Conservation (phyloP, 2,797 vertebrate genomes). For the Coreius guichenoti region DNA sequence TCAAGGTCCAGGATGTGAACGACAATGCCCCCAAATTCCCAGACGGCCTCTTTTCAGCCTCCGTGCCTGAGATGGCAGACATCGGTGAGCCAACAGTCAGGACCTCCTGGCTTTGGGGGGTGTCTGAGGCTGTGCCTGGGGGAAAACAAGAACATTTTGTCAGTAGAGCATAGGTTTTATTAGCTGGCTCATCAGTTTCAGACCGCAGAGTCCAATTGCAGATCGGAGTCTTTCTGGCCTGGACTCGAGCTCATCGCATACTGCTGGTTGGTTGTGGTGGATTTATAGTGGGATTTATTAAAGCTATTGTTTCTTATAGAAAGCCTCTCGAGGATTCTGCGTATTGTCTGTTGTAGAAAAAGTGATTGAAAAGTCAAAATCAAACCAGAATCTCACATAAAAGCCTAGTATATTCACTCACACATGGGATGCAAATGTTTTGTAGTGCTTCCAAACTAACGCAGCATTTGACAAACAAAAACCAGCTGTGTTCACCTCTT, state of each 20-base stretch:
- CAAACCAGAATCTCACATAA: neutral
- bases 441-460: neutral
- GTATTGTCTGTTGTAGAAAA: slow-evolving; percentile 31
- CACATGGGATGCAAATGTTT: neutral
- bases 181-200: slow-evolving; percentile 57
- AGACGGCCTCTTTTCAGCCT: slow-evolving; percentile 85
- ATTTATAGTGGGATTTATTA: slow-evolving; percentile 49
- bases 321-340: slow-evolving; percentile 17
- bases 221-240: neutral
- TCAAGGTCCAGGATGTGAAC: slow-evolving; percentile 96
- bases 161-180: slow-evolving; percentile 43
- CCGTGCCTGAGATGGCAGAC: slow-evolving; percentile 92
- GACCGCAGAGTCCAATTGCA: slow-evolving; percentile 35
- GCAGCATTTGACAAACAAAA: slow-evolving; percentile 1
- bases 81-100: slow-evolving; percentile 82
- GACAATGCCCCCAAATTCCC: slow-evolving; percentile 93
- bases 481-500: slow-evolving; percentile 28
- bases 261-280: slow-evolving; percentile 19
- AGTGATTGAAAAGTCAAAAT: slow-evolving; percentile 16
- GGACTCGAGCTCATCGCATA: neutral
- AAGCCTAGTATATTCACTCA: slow-evolving; percentile 14
- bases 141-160: neutral
- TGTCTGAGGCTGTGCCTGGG: neutral
- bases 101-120: neutral
- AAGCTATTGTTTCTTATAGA: slow-evolving; percentile 37